Conservation (phyloP, 1,140 invertebrate species). For the Monochamus saltuarius region DNA sequence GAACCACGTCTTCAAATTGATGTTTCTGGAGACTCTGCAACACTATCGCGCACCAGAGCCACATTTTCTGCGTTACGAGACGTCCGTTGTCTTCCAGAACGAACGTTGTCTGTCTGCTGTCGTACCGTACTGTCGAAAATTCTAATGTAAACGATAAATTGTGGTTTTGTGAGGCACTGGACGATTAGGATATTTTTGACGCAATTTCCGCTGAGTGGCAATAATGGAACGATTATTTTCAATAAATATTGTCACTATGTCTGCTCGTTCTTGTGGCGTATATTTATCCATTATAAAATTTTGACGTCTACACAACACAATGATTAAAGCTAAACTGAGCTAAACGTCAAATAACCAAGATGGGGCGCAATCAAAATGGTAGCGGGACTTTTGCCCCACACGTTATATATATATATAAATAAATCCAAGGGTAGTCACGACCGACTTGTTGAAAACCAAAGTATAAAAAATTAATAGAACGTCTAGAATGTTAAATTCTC, state of each 20-base stretch:
- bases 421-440: no score
- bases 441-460: no score
- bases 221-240: conserved; percentile 7
- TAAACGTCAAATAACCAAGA: no score
- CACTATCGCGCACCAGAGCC: no score
- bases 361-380: no score
- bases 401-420: no score
- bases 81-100: conserved; percentile 9
- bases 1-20: conserved; percentile 7
- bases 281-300: no score
- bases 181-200: conserved; percentile 9
- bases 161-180: conserved; percentile 10
- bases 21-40: neutral
- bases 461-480: no score
- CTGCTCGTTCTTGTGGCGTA: neutral
- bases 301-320: no score
- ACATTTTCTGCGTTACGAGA: neutral
- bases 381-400: no score
- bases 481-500: no score
- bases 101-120: conserved; percentile 5
- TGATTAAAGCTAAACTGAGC: no score
- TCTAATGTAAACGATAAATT: conserved; percentile 9
- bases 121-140: conserved; percentile 8
- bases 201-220: conserved; percentile 9
- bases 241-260: conserved; percentile 11